Percentiles rank a stretch among this genome's conserved stretches.
Conservation (phyloP, 2,888 invertebrate species). For the Lasiommata megera region DNA sequence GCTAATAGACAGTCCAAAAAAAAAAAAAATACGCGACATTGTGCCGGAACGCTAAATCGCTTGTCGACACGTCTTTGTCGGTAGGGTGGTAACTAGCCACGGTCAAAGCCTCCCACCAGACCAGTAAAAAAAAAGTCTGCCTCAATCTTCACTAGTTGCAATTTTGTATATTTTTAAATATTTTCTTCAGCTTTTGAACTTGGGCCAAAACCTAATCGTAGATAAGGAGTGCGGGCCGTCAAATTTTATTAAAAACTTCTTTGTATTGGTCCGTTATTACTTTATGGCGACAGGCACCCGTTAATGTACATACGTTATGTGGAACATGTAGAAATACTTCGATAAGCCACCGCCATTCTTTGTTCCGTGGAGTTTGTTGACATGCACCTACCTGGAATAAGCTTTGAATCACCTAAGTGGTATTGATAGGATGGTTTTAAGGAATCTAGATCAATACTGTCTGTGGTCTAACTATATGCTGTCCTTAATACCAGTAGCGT, state of each 20-base stretch:
- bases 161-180: background rate
- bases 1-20: too few relatives aligned
- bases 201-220: constrained; percentile 36
- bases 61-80: too few relatives aligned
- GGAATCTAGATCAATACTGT: constrained; percentile 28
- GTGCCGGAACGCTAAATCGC: too few relatives aligned
- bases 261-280: constrained; percentile 51
- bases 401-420: constrained; percentile 35
- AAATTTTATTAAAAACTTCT: constrained; percentile 66
- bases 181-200: constrained; percentile 18
- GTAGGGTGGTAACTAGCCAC: too few relatives aligned
- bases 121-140: too few relatives aligned
- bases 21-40: too few relatives aligned
- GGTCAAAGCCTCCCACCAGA: too few relatives aligned
- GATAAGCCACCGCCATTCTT: constrained; percentile 50
- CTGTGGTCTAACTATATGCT: background rate
- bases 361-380: constrained; percentile 56
- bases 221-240: constrained; percentile 60
- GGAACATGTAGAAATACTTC: constrained; percentile 45
- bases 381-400: constrained; percentile 34
- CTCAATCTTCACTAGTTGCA: too few relatives aligned
- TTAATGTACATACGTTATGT: constrained; percentile 22
- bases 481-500: too few relatives aligned
- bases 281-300: constrained; percentile 52
- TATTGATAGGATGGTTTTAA: constrained; percentile 29